Evolutionary conservation across 2,797 vertebrate species (phyloP).

Genomic region (Aplochiton taeniatus): DNA sequence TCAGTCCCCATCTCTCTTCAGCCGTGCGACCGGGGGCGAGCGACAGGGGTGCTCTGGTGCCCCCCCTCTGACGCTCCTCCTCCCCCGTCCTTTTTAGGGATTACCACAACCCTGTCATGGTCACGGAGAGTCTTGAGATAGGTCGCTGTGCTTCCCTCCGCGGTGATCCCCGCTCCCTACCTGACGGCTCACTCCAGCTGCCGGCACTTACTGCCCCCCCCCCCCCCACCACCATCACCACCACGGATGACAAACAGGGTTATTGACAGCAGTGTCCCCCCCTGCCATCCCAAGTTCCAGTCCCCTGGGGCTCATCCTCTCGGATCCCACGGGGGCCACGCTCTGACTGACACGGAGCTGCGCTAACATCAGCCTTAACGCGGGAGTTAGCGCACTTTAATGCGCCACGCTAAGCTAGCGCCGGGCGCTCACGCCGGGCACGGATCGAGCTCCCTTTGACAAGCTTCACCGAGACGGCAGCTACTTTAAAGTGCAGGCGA

Average conservation of each 20-base stretch:
- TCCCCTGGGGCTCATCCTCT: constrained; percentile 73
- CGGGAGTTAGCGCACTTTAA: constrained; percentile 19
- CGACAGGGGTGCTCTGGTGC: constrained; percentile 43
- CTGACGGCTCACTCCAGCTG: constrained; percentile 65
- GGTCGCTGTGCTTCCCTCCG: neutral
- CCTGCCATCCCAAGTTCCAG: constrained; percentile 43
- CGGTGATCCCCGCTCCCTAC: constrained; percentile 41
- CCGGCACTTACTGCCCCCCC: constrained; percentile 50
- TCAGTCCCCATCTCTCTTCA: constrained; percentile 25
- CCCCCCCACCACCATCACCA: constrained; percentile 39
- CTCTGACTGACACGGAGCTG: constrained; percentile 50
- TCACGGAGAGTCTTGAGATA: neutral
- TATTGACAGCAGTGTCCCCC: constrained; percentile 69
- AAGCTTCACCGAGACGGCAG: too few relatives aligned
- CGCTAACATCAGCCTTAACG: constrained; percentile 67
- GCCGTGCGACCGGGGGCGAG: constrained; percentile 53
- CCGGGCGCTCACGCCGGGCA: too few relatives aligned
- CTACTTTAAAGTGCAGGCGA: too few relatives aligned
- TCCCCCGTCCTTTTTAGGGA: neutral
- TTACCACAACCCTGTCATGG: neutral
- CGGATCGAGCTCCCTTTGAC: too few relatives aligned
- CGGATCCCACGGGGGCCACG: constrained; percentile 55
- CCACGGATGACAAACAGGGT: constrained; percentile 80
- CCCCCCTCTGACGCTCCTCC: too few relatives aligned
- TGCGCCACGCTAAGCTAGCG: neutral